Percentiles rank a stretch among this genome's conserved stretches.
phyloP scores from a whole-genome alignment of 2,797 vertebrate genomes.

The Kryptolebias ocellatus region DNA sequence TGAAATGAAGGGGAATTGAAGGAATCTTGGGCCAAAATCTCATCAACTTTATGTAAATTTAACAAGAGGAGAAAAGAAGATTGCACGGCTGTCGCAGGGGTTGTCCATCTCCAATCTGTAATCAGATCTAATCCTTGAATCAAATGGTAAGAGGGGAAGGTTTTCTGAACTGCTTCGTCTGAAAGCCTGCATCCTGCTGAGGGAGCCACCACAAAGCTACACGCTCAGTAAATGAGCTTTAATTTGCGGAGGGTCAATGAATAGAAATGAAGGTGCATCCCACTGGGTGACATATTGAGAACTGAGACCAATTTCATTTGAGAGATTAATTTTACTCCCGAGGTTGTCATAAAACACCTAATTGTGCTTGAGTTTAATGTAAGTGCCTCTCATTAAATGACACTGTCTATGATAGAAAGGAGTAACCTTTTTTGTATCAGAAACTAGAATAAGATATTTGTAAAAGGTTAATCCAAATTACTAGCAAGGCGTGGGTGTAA shows the following conservation, averaged over 20 bases:
- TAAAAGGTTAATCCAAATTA: conserved; percentile 10
- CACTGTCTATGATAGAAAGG: conserved; percentile 55
- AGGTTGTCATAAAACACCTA: conserved; percentile 80
- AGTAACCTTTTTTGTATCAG: conserved; percentile 50
- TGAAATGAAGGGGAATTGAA: conserved; percentile 35
- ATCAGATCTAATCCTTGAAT: conserved; percentile 78
- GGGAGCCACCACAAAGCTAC: conserved; percentile 55
- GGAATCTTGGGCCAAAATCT: conserved; percentile 49
- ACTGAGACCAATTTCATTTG: conserved; percentile 79
- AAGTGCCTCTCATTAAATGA: conserved; percentile 79
- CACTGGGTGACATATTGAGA: conserved; percentile 75
- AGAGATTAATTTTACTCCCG: conserved; percentile 84
- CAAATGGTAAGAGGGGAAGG: conserved; percentile 59
- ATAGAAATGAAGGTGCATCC: conserved; percentile 79
- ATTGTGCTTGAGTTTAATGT: conserved; percentile 74
- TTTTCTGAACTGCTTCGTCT: conserved; percentile 54
- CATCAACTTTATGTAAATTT: conserved; percentile 67
- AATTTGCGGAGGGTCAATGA: conserved; percentile 75
- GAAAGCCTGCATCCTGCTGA: conserved; percentile 67
- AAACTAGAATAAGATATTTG: conserved; percentile 4
- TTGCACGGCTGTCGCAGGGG: conserved; percentile 45
- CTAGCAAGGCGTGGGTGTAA: neutral
- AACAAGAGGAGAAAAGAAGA: conserved; percentile 51
- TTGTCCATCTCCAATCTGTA: conserved; percentile 66
- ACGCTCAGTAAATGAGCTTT: conserved; percentile 80